phyloP scores from a whole-genome alignment of 2,113 vertebrate genomes.

The Epinephelus lanceolatus region DNA sequence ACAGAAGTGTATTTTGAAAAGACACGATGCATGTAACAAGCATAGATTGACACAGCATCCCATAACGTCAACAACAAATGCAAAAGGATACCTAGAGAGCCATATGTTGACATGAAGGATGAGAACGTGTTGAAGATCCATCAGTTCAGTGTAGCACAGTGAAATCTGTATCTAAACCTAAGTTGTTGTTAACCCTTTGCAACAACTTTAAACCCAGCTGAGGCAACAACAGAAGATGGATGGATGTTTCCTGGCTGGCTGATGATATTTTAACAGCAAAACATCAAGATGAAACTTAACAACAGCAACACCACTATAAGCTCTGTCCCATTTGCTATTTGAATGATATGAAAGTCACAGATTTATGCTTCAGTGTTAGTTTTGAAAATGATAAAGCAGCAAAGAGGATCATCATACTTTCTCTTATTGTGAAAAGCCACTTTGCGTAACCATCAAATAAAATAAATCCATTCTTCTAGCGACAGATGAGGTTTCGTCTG shows the following conservation, averaged over 20 bases:
- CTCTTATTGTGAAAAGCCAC: conserved; percentile 31
- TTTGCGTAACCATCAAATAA: conserved; percentile 30
- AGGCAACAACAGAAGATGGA: neutral
- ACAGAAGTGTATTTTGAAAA: too few species aligned
- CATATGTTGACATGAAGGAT: too few species aligned
- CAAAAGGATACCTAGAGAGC: too few species aligned
- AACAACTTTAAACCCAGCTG: neutral
- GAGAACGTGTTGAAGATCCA: too few species aligned
- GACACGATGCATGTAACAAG: too few species aligned
- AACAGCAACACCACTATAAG: neutral
- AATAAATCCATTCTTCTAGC: conserved; percentile 12
- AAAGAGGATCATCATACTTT: neutral
- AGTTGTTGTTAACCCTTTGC: neutral
- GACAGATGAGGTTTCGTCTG: conserved; percentile 40
- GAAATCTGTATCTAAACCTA: neutral
- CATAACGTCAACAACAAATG: too few species aligned
- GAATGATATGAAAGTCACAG: neutral
- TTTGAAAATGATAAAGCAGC: conserved; percentile 8
- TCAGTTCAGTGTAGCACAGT: neutral
- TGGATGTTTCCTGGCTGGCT: neutral
- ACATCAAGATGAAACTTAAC: conserved; percentile 1
- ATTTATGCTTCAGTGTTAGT: conserved; percentile 23
- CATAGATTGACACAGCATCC: too few species aligned
- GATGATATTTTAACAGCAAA: neutral
- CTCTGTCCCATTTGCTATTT: neutral